phyloP scores from a whole-genome alignment of 2,797 vertebrate genomes.

The Arrhamphus sclerolepis region DNA sequence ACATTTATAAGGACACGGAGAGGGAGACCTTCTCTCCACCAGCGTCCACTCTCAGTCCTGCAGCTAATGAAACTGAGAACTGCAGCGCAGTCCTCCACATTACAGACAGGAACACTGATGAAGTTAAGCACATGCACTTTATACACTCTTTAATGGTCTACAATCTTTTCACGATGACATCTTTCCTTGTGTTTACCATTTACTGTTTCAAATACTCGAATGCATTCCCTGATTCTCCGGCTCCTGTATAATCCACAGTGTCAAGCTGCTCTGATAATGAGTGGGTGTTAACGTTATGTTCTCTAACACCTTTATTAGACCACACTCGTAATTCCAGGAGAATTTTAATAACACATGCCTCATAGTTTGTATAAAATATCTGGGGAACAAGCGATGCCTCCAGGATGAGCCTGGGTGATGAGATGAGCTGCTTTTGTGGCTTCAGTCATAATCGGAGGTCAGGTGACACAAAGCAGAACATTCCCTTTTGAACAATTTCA shows the following conservation, averaged over 20 bases:
- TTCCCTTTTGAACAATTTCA: too few species aligned
- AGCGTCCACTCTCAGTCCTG: conserved; percentile 29
- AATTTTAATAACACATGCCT: background rate
- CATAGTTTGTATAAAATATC: background rate
- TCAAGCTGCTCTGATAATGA: background rate
- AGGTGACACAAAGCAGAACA: too few species aligned
- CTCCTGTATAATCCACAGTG: background rate
- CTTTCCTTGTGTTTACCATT: background rate
- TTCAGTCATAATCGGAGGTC: too few species aligned
- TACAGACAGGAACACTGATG: background rate
- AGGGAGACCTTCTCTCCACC: conserved; percentile 45
- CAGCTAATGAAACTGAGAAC: conserved; percentile 1
- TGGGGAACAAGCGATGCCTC: background rate
- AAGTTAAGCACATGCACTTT: conserved; percentile 8
- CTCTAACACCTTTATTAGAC: background rate
- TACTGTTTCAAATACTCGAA: conserved; percentile 1
- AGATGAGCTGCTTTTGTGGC: too few species aligned
- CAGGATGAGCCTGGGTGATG: background rate
- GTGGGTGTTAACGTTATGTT: background rate
- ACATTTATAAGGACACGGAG: conserved; percentile 68
- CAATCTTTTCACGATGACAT: background rate
- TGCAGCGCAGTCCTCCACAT: too few species aligned
- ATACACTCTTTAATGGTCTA: background rate
- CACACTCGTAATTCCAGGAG: background rate
- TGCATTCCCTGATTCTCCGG: background rate